Base-by-base conservation (phyloP, 2,888 invertebrate species). In the Bombylius discolor region DNA sequence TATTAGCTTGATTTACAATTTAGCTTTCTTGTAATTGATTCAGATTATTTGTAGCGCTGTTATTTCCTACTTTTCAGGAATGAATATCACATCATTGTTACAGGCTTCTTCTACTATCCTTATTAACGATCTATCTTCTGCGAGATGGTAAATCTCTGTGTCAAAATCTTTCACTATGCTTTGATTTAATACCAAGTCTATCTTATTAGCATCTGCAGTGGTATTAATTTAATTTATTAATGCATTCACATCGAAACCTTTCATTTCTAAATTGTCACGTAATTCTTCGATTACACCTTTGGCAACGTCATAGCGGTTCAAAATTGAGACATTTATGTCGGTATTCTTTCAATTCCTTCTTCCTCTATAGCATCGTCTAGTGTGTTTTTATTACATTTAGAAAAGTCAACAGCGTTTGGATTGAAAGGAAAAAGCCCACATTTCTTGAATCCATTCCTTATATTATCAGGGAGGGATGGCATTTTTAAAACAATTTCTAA, bases 391-490 rank as follows among this genome's bases (percentile, higher is more conserved):
- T 3, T 4, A 36, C 34, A 36, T 36, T 36, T 36, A 36, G 34
- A 36, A 36, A 36, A 36, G 34, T 36, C 34, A 11, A 58, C 49
- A 13, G 45, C 48, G 1, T 45, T 47, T 11, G 53, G 50, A 46
- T 60, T 54, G 5, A 58, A 52, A n/a, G 58, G 57, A 42, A 52
- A 58, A 9, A 58, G 47, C 9, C 58, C 56, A 54, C 55, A 56
- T 34, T 58, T 58, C 49, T 52, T 5, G 47, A 58, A 56, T 6
- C 55, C 58, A 34, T 55, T 58, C 50, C 47, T 31, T 12, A 55
- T 56, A 4, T 53, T 54, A 8, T 56, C 32, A 9, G 14, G 14
- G n/a, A 45, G 14, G 14, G 45, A 14, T 45, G 45, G 8, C 45
- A 42, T 42, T 42, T 42, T 11, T 42, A 42, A 11, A 11, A 42